These are phyloP conservation scores for Mus spicilegus DNA, from an alignment of 2,113 vertebrate genomes.

Conservation along the genomic window DNA sequence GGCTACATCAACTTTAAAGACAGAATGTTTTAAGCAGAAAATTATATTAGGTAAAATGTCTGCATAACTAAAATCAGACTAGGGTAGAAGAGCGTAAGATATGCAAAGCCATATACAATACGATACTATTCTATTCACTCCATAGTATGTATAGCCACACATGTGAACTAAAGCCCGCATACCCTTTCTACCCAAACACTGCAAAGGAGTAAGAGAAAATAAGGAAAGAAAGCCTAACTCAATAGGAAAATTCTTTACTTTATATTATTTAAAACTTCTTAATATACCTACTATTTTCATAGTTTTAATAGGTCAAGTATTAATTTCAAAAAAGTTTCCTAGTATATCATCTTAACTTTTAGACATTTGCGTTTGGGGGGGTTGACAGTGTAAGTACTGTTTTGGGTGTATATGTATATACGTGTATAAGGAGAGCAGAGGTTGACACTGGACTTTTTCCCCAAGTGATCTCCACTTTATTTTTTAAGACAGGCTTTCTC, in stretches of 20 bases:
- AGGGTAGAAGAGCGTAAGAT: background rate
- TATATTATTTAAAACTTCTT: background rate
- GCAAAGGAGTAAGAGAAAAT: background rate
- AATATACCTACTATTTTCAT: background rate
- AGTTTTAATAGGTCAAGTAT: background rate
- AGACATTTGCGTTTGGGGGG: background rate
- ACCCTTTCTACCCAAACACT: background rate
- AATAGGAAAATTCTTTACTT: background rate
- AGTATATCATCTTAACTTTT: background rate
- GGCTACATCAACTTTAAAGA: background rate
- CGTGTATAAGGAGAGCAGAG: background rate
- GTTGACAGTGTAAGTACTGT: background rate
- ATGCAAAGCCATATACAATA: background rate
- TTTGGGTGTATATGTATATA: background rate
- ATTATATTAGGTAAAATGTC: background rate
- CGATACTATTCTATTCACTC: background rate
- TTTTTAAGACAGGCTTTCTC: background rate
- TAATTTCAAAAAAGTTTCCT: background rate
- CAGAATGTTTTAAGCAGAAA: background rate
- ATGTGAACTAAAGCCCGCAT: background rate
- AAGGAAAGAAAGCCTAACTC: background rate
- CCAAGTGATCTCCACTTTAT: too few relatives aligned
- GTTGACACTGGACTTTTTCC: background rate
- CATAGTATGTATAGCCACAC: accelerated
- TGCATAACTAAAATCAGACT: background rate